Evolutionary conservation across 2,797 vertebrate genomes (phyloP).

Genomic region (Sebastes reedi): DNA sequence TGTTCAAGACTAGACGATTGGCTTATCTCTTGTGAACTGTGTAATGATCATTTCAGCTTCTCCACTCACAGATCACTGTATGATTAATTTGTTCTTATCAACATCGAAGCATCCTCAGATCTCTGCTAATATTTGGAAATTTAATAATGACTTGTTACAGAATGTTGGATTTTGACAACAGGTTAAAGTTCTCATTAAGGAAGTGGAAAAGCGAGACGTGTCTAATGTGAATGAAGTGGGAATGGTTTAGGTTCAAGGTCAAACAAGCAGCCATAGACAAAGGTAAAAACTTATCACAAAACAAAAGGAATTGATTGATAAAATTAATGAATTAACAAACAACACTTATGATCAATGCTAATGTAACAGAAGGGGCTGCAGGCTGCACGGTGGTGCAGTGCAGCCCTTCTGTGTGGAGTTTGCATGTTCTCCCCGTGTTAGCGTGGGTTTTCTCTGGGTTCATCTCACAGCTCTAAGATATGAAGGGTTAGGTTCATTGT

Average conservation of each 20-base stretch:
- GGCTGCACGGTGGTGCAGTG: too few relatives aligned
- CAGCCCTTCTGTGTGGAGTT: neutral
- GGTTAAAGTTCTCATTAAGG: neutral
- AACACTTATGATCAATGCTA: too few relatives aligned
- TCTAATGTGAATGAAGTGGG: neutral
- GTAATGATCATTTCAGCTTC: neutral
- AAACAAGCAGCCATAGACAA: neutral
- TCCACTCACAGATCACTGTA: neutral
- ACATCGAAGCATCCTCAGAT: neutral
- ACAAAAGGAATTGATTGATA: neutral
- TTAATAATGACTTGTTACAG: neutral
- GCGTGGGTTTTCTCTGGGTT: too few relatives aligned
- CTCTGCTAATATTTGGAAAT: neutral
- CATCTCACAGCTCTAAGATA: too few relatives aligned
- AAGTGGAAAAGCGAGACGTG: neutral
- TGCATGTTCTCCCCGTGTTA: too few relatives aligned
- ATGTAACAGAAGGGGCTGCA: too few relatives aligned
- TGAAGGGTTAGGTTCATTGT: too few relatives aligned
- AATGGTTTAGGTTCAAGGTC: neutral
- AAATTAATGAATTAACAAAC: rapidly evolving
- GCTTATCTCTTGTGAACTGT: neutral
- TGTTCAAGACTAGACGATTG: neutral
- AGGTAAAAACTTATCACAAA: neutral
- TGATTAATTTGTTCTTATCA: neutral
- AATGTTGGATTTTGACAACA: neutral